phyloP scores from a whole-genome alignment of 1,140 invertebrate species.

The Bicyclus anynana region DNA sequence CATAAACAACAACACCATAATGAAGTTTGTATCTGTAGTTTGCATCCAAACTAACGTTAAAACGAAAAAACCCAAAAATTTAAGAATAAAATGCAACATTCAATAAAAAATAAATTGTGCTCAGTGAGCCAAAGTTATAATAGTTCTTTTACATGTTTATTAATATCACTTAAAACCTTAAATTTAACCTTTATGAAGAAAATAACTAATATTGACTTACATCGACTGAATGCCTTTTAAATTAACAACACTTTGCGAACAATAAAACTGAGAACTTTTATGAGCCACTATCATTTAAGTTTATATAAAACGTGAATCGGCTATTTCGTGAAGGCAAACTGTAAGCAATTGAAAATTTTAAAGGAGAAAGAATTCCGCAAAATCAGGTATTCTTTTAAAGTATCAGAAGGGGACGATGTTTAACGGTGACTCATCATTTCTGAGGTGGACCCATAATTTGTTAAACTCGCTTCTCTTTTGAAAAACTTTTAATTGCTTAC shows the following conservation, averaged over 20 bases:
- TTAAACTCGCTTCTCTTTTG: slow-evolving; percentile 19
- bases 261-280: not conserved
- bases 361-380: slow-evolving; percentile 24
- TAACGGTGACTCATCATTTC: slow-evolving; percentile 23
- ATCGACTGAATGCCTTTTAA: not conserved
- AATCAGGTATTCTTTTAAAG: slow-evolving; percentile 26
- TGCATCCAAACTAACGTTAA: too few species aligned
- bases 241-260: not conserved
- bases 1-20: too few species aligned
- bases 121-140: too few species aligned
- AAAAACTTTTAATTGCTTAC: slow-evolving; percentile 26
- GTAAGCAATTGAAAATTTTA: slow-evolving; percentile 24
- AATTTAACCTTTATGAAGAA: not conserved
- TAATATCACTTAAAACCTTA: too few species aligned
- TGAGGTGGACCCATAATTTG: slow-evolving; percentile 19
- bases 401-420: slow-evolving; percentile 18
- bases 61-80: too few species aligned
- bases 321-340: slow-evolving; percentile 16
- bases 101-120: too few species aligned
- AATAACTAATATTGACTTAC: too few species aligned
- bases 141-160: too few species aligned
- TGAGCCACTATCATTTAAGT: slow-evolving; percentile 15
- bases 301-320: slow-evolving; percentile 22
- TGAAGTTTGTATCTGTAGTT: too few species aligned
- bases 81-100: too few species aligned